Conservation (phyloP, 2,113 vertebrate species). For the Chitala chitala region DNA sequence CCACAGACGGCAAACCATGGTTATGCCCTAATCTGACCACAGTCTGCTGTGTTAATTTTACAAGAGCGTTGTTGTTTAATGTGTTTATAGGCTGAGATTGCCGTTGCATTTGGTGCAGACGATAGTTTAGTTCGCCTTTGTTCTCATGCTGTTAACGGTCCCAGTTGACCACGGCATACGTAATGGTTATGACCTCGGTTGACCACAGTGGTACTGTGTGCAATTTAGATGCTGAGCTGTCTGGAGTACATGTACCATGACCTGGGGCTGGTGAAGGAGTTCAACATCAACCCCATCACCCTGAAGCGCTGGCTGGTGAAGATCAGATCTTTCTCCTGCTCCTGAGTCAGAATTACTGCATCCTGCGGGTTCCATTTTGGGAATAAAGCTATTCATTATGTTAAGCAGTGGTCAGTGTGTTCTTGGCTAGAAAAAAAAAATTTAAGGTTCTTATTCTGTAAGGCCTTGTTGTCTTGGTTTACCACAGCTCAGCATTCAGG, state of each 20-base stretch:
- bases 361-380: neutral
- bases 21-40: neutral
- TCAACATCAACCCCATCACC: conserved; percentile 92
- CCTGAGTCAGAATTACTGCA: neutral
- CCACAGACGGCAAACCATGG: neutral
- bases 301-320: conserved; percentile 93
- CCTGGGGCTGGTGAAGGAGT: conserved; percentile 85
- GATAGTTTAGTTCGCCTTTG: neutral
- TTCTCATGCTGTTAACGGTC: neutral
- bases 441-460: neutral
- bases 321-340: neutral
- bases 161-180: neutral
- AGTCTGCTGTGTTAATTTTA: neutral
- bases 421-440: neutral
- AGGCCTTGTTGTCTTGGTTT: neutral
- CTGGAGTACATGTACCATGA: conserved; percentile 98
- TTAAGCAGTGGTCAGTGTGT: neutral
- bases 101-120: neutral
- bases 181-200: neutral
- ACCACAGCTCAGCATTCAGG: conserved; percentile 80
- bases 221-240: conserved; percentile 90
- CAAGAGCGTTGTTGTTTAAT: neutral
- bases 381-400: neutral
- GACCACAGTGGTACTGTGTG: neutral
- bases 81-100: neutral